Evolutionary conservation across 2,113 vertebrate species (phyloP), one percentile per base, ranked within the genome.

Genomic region (Cromileptes altivelis): DNA sequence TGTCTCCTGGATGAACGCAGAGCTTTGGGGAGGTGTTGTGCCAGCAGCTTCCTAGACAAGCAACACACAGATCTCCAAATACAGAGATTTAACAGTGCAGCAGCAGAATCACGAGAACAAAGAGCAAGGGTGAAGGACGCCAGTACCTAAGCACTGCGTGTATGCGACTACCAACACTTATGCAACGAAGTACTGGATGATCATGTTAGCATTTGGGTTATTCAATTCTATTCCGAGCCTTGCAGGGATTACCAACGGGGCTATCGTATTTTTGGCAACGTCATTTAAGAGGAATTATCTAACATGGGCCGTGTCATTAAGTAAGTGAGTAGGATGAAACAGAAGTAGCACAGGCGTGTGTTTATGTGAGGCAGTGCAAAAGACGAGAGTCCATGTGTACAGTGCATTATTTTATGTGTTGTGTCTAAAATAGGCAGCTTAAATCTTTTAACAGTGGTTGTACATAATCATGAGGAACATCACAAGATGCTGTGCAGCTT

Each of bases 201-300:
- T 81, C 81, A 84, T 64, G 74, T 87, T 85, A 81, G 72, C 77
- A 71, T 82, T 72, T 73, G 65, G 62, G 63, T 80, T 86, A 67
- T 88, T 78, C 68, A 75, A 15, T 78, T 91, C 70, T 82, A 65
- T 91, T 90, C 72, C 60, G 40, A 87, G 76, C 55, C 56, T 75
- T 56, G 37, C 70, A 70, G 18, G 77, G 77, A 92, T 91, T 91
- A 92, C 71, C 70, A 27, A 76, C 19, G 23, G 78, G 63, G 40
- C 60, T 74, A 14, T 80, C 76, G 82, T 89, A 84, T 92, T 91
- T 90, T 91, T 85, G 88, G 89, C 55, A 84, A 74, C 81, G 60
- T 84, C 15, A 85, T 91, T 89, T 85, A 58, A 85, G 56, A 86
- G 83, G 75, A 84, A 92, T 92, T 58, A 86, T 83, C 84, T 86